Evolutionary conservation across 2,888 invertebrate genomes (phyloP).

Genomic region (Yponomeuta sedellus): DNA sequence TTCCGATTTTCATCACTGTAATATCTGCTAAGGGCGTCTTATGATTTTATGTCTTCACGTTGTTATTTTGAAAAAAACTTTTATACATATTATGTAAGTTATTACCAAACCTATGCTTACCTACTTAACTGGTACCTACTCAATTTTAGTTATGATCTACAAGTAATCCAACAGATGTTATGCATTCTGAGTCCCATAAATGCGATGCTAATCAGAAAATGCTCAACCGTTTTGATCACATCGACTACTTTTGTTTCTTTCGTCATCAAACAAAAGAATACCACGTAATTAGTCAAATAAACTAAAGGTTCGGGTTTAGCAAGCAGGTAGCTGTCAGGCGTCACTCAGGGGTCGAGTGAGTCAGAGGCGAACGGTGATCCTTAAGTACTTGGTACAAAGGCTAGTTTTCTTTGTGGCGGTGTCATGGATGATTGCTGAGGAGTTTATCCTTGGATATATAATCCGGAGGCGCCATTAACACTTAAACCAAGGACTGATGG

Average conservation of each 20-base stretch:
- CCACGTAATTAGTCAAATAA: constrained; percentile 12
- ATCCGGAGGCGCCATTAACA: constrained; percentile 69
- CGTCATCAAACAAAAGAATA: constrained; percentile 10
- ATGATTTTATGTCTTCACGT: not conserved
- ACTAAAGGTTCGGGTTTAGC: not conserved
- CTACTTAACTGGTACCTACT: too few species aligned
- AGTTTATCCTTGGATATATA: constrained; percentile 41
- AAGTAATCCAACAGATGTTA: too few species aligned
- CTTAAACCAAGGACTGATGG: constrained; percentile 65
- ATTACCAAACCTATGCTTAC: too few species aligned
- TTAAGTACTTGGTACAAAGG: constrained; percentile 8
- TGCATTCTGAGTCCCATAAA: too few species aligned
- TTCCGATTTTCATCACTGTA: constrained; percentile 9
- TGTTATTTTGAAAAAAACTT: not conserved
- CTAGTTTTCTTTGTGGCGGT: not conserved
- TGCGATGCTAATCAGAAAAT: not conserved
- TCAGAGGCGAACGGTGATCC: not conserved
- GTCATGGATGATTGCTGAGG: not conserved
- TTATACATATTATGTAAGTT: too few species aligned
- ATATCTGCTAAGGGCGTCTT: not conserved
- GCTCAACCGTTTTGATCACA: not conserved
- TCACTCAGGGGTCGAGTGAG: constrained; percentile 41
- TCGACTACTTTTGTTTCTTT: not conserved
- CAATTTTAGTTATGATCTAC: too few species aligned
- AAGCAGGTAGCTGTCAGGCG: constrained; percentile 26